Evolutionary conservation across 2,113 vertebrate genomes (phyloP).

Genomic region (Prionailurus viverrinus): DNA sequence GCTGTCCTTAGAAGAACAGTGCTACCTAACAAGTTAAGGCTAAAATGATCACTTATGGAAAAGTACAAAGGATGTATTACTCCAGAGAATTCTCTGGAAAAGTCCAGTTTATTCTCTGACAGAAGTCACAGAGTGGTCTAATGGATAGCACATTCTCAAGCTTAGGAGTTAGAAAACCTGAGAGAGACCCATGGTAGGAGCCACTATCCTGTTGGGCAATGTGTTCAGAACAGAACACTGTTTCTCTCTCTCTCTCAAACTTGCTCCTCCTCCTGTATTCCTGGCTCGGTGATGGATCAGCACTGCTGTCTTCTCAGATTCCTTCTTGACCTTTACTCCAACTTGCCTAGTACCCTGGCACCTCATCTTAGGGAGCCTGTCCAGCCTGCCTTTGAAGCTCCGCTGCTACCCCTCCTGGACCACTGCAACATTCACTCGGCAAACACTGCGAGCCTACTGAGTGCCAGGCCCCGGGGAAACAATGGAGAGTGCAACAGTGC

Average conservation of each 20-base stretch:
- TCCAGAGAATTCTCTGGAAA: background rate
- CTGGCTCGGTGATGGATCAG: background rate
- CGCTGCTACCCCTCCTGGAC: background rate
- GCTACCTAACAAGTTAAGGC: background rate
- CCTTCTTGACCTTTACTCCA: background rate
- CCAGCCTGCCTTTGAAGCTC: background rate
- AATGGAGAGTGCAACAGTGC: background rate
- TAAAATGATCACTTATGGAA: background rate
- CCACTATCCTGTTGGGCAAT: background rate
- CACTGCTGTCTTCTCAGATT: background rate
- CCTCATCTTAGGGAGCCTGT: background rate
- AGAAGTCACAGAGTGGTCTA: background rate
- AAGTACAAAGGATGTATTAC: background rate
- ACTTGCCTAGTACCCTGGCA: background rate
- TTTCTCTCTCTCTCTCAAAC: background rate
- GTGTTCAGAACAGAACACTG: background rate
- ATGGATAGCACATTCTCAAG: too few species aligned
- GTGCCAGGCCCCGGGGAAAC: background rate
- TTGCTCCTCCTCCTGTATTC: background rate
- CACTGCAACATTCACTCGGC: background rate
- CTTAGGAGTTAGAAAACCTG: background rate
- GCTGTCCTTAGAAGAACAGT: background rate
- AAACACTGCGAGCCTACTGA: background rate
- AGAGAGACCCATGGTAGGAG: background rate
- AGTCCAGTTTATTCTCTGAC: background rate